Percentiles rank a stretch among this genome's conserved stretches.
These are phyloP conservation scores for Globodera rostochiensis DNA, from an alignment of 1,140 invertebrate species.

Conservation along the genomic window DNA sequence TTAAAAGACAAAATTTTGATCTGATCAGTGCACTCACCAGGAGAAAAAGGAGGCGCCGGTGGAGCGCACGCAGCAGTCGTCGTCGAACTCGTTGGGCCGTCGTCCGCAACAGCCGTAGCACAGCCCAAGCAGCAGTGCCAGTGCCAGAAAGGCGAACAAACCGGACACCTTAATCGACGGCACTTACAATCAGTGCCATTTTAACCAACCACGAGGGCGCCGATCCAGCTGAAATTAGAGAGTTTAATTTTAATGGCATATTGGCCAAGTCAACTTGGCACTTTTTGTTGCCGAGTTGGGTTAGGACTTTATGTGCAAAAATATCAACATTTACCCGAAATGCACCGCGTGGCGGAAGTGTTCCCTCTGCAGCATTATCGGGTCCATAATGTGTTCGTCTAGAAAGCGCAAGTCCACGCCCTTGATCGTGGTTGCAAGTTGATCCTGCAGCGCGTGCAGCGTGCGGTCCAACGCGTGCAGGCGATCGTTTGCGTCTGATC, in stretches of 20 bases:
- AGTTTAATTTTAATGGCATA: neutral
- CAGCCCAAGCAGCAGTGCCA: slow-evolving; percentile 59
- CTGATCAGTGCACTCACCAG: slow-evolving; percentile 44
- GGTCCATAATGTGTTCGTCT: slow-evolving; percentile 36
- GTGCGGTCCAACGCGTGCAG: slow-evolving; percentile 28
- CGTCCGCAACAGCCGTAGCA: slow-evolving; percentile 64
- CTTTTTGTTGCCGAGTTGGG: neutral
- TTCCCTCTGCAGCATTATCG: slow-evolving; percentile 39
- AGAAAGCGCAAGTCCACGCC: slow-evolving; percentile 31
- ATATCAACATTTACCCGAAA: slow-evolving; percentile 10
- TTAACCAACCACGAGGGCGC: slow-evolving; percentile 39
- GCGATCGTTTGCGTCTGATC: slow-evolving; percentile 29
- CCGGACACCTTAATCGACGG: slow-evolving; percentile 40
- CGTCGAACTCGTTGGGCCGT: slow-evolving; percentile 60
- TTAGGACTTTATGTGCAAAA: too few relatives aligned
- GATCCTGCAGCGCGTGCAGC: slow-evolving; percentile 28
- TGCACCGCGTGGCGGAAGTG: slow-evolving; percentile 29
- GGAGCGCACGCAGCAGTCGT: slow-evolving; percentile 63
- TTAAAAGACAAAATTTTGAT: neutral
- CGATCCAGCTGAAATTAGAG: slow-evolving; percentile 51
- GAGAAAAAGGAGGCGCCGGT: slow-evolving; percentile 59
- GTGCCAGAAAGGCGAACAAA: slow-evolving; percentile 58
- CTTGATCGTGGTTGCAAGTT: slow-evolving; percentile 32
- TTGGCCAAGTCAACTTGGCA: neutral
- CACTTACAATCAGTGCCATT: too few relatives aligned